Evolutionary conservation across 2,888 invertebrate genomes (phyloP).

Genomic region (Limnephilus lunatus): DNA sequence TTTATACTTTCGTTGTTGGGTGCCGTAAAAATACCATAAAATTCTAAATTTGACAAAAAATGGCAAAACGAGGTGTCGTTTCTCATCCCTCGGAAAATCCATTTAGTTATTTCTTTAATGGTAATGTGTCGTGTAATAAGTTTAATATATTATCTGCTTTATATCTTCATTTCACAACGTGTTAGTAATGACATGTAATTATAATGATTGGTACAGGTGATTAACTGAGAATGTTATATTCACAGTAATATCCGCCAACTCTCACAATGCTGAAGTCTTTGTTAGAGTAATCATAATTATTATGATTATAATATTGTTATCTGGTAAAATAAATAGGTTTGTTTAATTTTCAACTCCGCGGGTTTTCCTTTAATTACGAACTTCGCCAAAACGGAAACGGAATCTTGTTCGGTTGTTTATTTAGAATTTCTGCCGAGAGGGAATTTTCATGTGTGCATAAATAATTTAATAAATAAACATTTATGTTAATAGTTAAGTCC

Average conservation of each 20-base stretch:
- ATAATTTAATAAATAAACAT: not conserved
- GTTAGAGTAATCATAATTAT: not conserved
- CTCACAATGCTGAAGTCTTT: not conserved
- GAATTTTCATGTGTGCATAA: not conserved
- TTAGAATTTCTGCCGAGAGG: not conserved
- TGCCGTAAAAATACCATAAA: too few relatives aligned
- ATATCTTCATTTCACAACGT: not conserved
- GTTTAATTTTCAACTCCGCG: not conserved
- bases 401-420: not conserved
- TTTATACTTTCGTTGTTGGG: too few relatives aligned
- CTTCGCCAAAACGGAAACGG: not conserved
- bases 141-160: not conserved
- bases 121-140: not conserved
- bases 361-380: conserved; percentile 1
- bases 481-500: not conserved
- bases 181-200: not conserved
- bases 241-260: not conserved
- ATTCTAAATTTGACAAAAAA: too few relatives aligned
- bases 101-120: not conserved
- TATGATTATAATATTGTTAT: not conserved
- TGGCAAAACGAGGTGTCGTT: too few relatives aligned
- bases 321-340: not conserved
- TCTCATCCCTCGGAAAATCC: too few relatives aligned
- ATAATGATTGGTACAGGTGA: not conserved
- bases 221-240: not conserved